Evolutionary conservation across 2,888 invertebrate genomes (phyloP).

Genomic region (Hedychridium roseum): DNA sequence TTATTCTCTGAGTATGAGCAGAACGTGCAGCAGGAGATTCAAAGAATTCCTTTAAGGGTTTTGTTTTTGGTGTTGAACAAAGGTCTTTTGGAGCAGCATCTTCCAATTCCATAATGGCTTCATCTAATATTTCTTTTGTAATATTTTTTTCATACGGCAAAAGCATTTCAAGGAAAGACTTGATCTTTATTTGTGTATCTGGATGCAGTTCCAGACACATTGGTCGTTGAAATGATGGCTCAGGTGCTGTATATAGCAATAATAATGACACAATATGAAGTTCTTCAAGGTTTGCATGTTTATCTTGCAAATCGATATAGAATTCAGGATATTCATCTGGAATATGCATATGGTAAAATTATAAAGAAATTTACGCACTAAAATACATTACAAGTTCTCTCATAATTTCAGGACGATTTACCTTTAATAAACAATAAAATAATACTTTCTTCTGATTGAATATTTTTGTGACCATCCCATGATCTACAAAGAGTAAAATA

Average conservation of each 20-base stretch:
- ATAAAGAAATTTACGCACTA: constrained; percentile 1
- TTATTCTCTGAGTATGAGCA: constrained; percentile 43
- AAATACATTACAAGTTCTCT: no score
- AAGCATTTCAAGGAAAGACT: constrained; percentile 67
- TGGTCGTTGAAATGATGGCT: constrained; percentile 66
- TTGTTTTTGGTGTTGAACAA: constrained; percentile 38
- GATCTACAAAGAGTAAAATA: neutral
- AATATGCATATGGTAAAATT: constrained; percentile 4
- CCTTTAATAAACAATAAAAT: constrained; percentile 2
- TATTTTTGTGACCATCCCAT: neutral
- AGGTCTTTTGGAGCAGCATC: constrained; percentile 26
- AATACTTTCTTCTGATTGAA: neutral
- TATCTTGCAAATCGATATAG: constrained; percentile 56
- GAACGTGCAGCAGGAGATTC: constrained; percentile 51
- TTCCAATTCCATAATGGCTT: constrained; percentile 62
- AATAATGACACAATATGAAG: constrained; percentile 66
- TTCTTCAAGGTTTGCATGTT: constrained; percentile 57
- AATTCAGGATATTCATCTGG: constrained; percentile 66
- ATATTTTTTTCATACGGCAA: constrained; percentile 65
- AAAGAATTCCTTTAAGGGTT: constrained; percentile 48
- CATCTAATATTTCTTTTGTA: constrained; percentile 62
- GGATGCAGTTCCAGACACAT: constrained; percentile 67
- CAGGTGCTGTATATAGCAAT: constrained; percentile 67
- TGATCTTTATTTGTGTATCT: constrained; percentile 68
- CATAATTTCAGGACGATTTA: no score